Evolutionary conservation across 2,888 invertebrate species (phyloP).

Genomic region (Drosophila nr. perissopoda): DNA sequence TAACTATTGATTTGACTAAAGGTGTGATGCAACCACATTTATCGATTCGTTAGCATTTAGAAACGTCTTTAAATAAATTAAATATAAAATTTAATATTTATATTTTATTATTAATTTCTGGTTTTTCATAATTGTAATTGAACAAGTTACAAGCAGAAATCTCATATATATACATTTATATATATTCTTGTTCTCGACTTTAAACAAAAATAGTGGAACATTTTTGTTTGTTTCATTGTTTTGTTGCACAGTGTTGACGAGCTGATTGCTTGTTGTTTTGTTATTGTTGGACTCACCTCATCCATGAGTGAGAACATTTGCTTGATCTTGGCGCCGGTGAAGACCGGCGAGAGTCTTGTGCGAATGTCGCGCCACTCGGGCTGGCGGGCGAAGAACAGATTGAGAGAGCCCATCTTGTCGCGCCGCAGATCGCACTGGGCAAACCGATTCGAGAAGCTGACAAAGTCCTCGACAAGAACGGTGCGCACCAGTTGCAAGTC

Average conservation of each 20-base stretch:
- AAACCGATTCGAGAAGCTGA: conserved; percentile 83
- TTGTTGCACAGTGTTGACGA: conserved; percentile 39
- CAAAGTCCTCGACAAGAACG: conserved; percentile 85
- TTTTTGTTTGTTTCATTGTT: neutral
- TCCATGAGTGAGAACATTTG: conserved; percentile 84
- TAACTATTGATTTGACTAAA: neutral
- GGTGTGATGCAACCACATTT: neutral
- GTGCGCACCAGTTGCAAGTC: conserved; percentile 85
- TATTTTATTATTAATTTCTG: neutral
- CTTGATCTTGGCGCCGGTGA: conserved; percentile 84
- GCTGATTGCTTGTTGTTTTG: neutral
- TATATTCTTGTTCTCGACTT: too few relatives aligned
- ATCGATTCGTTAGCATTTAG: neutral
- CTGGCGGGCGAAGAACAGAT: conserved; percentile 85
- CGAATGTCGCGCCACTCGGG: conserved; percentile 85
- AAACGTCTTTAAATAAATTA: neutral
- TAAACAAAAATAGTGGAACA: too few relatives aligned
- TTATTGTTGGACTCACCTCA: conserved; percentile 69
- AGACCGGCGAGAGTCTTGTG: conserved; percentile 85
- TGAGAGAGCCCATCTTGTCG: conserved; percentile 85
- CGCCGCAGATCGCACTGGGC: conserved; percentile 75
- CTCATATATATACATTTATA: neutral
- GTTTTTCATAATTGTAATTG: neutral
- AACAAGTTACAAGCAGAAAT: neutral
- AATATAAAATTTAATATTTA: neutral